Base-by-base conservation (phyloP, 2,888 invertebrate species). In the Tetragonisca angustula region DNA sequence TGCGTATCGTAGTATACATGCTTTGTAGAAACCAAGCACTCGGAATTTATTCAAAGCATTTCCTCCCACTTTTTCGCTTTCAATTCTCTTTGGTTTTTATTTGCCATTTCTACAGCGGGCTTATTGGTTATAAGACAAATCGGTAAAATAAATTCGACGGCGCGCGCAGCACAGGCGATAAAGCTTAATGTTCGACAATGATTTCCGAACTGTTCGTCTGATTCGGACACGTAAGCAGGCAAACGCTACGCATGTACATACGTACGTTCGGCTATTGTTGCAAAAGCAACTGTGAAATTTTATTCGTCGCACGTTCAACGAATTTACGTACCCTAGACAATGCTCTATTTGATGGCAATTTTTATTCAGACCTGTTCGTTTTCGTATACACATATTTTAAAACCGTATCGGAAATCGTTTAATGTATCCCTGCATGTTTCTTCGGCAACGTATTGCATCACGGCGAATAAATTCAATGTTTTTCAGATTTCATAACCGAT, bases 101-200 rank as follows among this genome's bases (percentile, higher is more conserved):
- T 61, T 72, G 68, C 72, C 49, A 24, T 13, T 78, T 67, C 72
- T 15, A 50, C 24, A 27, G 43, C 27, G 36, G 67, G 67, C 78
- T 81, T 81, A 78, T 78, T 79, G 72, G 79, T 59, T 36, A 78
- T 81, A 81, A 72, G 71, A 79, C 72, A 81, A 81, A 79, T 81
- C 61, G 79, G 61, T 67, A 43, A 43, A 68, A 81, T 72, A 81
- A 68, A 81, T 81, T 81, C 59, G 50, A 24, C 50, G n/a, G 59
- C 9, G 32, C 54, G 32, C 32, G n/a, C 49, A 68, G 71, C 27
- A 67, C 71, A 71, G 59, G 11, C 71, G 67, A 81, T 81, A 78
- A 81, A 81, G 79, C 71, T 81, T 81, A 81, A 78, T 68, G 81
- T 62, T 24, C 54, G 67, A 68, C 81, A 79, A 81, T 81, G 79